Conservation (phyloP, 2,888 invertebrate genomes). For the Perdita meconis region DNA sequence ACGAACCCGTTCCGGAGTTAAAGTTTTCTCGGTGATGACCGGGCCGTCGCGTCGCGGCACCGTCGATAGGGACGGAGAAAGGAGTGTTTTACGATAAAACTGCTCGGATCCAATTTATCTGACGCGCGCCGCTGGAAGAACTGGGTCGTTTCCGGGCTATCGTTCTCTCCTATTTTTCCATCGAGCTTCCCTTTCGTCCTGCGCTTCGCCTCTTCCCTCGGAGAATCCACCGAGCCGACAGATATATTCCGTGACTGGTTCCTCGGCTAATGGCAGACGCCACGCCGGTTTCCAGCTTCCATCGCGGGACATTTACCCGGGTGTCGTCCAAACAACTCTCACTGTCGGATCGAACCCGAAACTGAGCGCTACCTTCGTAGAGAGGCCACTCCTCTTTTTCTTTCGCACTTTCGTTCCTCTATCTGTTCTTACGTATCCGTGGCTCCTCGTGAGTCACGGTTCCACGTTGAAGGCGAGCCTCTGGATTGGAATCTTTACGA, state of each 20-base stretch:
- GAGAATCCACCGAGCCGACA: conserved; percentile 9
- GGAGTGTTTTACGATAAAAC: conserved; percentile 74
- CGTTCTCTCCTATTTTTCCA: conserved; percentile 56
- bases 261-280: conserved; percentile 42
- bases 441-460: not conserved
- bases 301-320: conserved; percentile 47
- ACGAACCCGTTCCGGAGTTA: conserved; percentile 37
- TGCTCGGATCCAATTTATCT: conserved; percentile 76
- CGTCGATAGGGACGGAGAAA: conserved; percentile 41
- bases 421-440: conserved; percentile 1
- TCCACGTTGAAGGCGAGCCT: conserved; percentile 4
- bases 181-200: conserved; percentile 28
- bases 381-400: not conserved
- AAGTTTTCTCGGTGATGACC: conserved; percentile 70
- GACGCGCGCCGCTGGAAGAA: conserved; percentile 68
- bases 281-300: conserved; percentile 35
- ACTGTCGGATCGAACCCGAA: conserved; percentile 12
- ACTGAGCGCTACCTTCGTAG: not conserved
- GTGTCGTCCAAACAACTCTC: conserved; percentile 31
- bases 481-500: conserved; percentile 31
- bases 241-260: conserved; percentile 49
- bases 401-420: not conserved
- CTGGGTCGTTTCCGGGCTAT: conserved; percentile 75
- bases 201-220: conserved; percentile 14
- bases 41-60: conserved; percentile 40